Evolutionary conservation across 1,140 invertebrate species (phyloP), one percentile per base, ranked within the genome.

Genomic region (Callitettix versicolor): DNA sequence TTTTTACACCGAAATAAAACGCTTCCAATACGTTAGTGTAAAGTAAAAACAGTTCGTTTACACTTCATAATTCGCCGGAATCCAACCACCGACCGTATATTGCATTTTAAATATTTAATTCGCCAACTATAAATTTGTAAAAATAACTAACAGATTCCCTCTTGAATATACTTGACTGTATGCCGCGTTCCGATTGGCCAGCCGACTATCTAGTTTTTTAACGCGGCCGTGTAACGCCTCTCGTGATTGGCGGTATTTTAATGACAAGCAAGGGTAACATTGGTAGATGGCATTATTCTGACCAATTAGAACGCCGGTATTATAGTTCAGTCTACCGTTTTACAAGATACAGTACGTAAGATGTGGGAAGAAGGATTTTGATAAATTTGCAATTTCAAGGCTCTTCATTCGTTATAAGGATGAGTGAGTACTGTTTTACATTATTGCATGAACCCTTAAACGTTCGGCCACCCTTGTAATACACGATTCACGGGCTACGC

Each of bases 201-300:
- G 9, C 14, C 22, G 26, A 30, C 46, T 58, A 59, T 59, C 58
- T 57, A 59, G 58, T 63, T 65, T 65, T 65, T 63, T 64, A 72
- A 74, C 76, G 69, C 69, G 65, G 67, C 68, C 70, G 72, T 74
- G 72, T 71, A 77, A 78, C 73, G 72, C 72, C 74, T 74, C 74
- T 74, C 73, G 72, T 76, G 75, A 79, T 79, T 79, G 78, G 76
- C 74, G 71, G 73, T 71, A 70, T 74, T 73, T 75, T 58, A 57
- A 59, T 58, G 59, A 60, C 60, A 62, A 63, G 57, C 50, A 60
- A 47, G 49, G 58, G 50, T 48, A 47, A 51, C 58, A 60, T 60
- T 50, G 59, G 49, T 67, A 64, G 68, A 67, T 66, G 61, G 65
- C 66, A 68, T 68, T 70, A 68, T 71, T 70, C 67, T 68, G 67